A percentile compares a stretch with the other conserved stretches of the same genome.
These are phyloP conservation scores for Sthenelais limicola DNA, from an alignment of 2,888 invertebrate species.

Conservation along the genomic window DNA sequence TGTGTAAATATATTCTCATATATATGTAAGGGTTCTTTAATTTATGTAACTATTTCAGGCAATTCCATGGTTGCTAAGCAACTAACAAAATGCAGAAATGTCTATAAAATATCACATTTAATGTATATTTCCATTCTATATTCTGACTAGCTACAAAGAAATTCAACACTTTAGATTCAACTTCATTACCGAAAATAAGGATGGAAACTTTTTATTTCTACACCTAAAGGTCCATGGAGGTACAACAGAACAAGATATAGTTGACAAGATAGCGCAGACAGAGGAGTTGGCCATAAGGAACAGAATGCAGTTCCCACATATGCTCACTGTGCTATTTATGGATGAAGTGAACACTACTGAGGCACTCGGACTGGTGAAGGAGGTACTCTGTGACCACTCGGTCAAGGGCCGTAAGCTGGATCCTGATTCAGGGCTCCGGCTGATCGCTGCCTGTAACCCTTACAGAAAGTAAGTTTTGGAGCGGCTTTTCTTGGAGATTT, in stretches of 20 bases:
- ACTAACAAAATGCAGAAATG: too few species aligned
- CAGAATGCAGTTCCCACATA: slow-evolving; percentile 43
- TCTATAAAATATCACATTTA: too few species aligned
- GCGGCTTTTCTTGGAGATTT: too few species aligned
- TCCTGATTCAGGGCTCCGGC: slow-evolving; percentile 58
- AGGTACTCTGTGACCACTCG: slow-evolving; percentile 68
- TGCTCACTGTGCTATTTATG: slow-evolving; percentile 67
- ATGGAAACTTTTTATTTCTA: too few species aligned
- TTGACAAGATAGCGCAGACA: slow-evolving; percentile 59
- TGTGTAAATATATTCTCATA: too few species aligned
- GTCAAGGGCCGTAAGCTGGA: slow-evolving; percentile 59
- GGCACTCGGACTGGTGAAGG: slow-evolving; percentile 68
- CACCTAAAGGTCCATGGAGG: slow-evolving; percentile 68
- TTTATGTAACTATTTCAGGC: too few species aligned
- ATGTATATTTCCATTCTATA: too few species aligned
- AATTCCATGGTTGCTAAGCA: too few species aligned
- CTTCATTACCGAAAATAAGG: too few species aligned
- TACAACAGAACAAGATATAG: slow-evolving; percentile 62
- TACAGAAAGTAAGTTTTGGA: slow-evolving; percentile 62
- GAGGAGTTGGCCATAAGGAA: slow-evolving; percentile 58
- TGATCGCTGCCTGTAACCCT: slow-evolving; percentile 70
- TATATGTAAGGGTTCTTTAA: too few species aligned
- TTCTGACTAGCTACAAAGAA: too few species aligned
- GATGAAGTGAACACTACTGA: slow-evolving; percentile 71
- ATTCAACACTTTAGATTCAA: too few species aligned